phyloP scores from a whole-genome alignment of 23 tunicate species.

The Halocynthia aurantium region DNA sequence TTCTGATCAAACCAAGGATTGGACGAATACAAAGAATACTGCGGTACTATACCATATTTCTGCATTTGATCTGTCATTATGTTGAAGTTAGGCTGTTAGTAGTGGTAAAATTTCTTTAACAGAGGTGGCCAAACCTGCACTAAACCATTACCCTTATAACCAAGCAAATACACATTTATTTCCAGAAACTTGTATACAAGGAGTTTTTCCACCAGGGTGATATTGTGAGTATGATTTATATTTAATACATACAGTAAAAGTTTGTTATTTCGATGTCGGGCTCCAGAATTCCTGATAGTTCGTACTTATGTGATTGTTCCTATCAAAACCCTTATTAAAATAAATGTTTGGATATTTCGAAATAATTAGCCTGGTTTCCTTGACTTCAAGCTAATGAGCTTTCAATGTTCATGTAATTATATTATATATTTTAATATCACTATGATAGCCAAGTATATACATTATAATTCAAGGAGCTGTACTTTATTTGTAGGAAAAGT shows the following conservation, averaged over 20 bases:
- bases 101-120: too few relatives aligned
- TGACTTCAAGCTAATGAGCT: too few relatives aligned
- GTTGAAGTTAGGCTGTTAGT: background rate
- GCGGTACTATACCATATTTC: conserved; percentile 24
- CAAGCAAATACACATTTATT: too few relatives aligned
- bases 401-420: too few relatives aligned
- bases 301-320: background rate
- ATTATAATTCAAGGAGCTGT: background rate
- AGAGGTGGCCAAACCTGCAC: too few relatives aligned
- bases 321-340: too few relatives aligned
- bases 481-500: conserved; percentile 44
- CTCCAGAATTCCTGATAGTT: background rate
- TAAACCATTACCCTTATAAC: too few relatives aligned
- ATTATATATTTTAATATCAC: too few relatives aligned
- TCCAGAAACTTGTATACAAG: conserved; percentile 67
- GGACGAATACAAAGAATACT: conserved; percentile 58
- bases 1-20: conserved; percentile 72
- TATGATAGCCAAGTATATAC: too few relatives aligned
- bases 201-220: conserved; percentile 86
- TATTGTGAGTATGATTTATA: conserved; percentile 38
- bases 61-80: too few relatives aligned
- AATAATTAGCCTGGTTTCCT: too few relatives aligned
- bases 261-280: background rate
- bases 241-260: background rate
- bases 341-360: too few relatives aligned